Evolutionary conservation across 2,113 vertebrate species (phyloP), one percentile per base, ranked within the genome.

Genomic region (Phalacrocorax pelagicus): DNA sequence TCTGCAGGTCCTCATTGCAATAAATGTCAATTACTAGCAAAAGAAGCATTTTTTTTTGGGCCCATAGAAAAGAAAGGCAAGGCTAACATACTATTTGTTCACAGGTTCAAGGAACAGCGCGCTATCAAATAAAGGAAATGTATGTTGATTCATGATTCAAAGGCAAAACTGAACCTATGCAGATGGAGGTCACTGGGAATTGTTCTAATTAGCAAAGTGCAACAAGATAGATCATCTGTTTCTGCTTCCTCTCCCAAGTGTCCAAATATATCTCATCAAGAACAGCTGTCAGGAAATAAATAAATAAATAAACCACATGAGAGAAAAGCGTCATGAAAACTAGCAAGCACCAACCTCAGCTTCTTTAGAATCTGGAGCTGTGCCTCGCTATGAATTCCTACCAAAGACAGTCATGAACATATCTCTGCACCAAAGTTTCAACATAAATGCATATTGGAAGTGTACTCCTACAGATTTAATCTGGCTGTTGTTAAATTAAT

Each of bases 211-310:
- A 97, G 94, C 92, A 94, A 87, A 88, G 88, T 91, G 86, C 96
- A 97, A 91, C 75, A 91, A 97, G 92, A 96, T 51, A 86, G 81
- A 92, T 93, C 59, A 94, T 96, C 89, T 89, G 87, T 80, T 96
- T 92, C 81, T 83, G 92, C 92, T 96, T 88, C 95, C 88, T 97
- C 88, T 93, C 92, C 79, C 52, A 34, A 92, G 91, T 92, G 94
- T 95, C 88, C 94, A 96, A 97, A 97, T 96, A 98, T 93, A 97
- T 95, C 97, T 95, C 96, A 96, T 96, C 90, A 97, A 92, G 96
- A 97, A 92, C 88, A 94, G 92, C 91, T 96, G 95, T 29, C 87
- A 91, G 62, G 74, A 97, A 94, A 90, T 85, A 96, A 97, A 86
- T 91, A 96, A 96, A 92, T 72, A 93, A 96, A 96, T 40, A 30